A percentile compares a stretch with the other conserved stretches of the same genome.
phyloP scores from a whole-genome alignment of 2,888 invertebrate species.

The Antitype chi region DNA sequence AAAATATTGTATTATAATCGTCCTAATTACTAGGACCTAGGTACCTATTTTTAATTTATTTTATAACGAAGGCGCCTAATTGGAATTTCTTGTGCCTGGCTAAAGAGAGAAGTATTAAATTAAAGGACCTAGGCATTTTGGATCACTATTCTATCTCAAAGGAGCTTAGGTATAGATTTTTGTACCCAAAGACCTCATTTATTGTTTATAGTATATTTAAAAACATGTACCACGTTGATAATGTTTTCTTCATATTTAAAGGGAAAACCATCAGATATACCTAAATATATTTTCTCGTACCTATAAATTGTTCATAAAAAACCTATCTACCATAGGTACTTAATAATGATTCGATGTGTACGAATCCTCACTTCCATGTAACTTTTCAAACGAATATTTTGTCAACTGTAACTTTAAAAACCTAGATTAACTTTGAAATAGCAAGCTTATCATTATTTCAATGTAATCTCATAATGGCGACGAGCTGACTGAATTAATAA shows the following conservation, averaged over 20 bases:
- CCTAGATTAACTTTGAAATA: slow-evolving; percentile 12
- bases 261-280: slow-evolving; percentile 14
- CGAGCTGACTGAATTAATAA: slow-evolving; percentile 32
- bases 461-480: slow-evolving; percentile 27
- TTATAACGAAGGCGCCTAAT: slow-evolving; percentile 49
- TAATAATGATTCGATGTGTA: slow-evolving; percentile 11
- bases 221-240: slow-evolving; percentile 31
- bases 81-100: slow-evolving; percentile 65
- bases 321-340: neutral
- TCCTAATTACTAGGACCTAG: slow-evolving; percentile 25
- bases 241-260: slow-evolving; percentile 30
- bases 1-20: neutral
- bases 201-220: slow-evolving; percentile 32
- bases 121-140: slow-evolving; percentile 64
- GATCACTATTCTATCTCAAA: slow-evolving; percentile 50
- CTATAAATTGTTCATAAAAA: slow-evolving; percentile 6
- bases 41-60: slow-evolving; percentile 35
- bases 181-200: slow-evolving; percentile 50
- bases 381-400: slow-evolving; percentile 10
- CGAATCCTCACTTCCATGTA: neutral
- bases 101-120: slow-evolving; percentile 65
- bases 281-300: slow-evolving; percentile 5
- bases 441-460: slow-evolving; percentile 28
- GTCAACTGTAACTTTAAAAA: slow-evolving; percentile 4
- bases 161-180: slow-evolving; percentile 57